Evolutionary conservation across 2,113 vertebrate genomes (phyloP).

Genomic region (Sinocyclocheilus anshuiensis): DNA sequence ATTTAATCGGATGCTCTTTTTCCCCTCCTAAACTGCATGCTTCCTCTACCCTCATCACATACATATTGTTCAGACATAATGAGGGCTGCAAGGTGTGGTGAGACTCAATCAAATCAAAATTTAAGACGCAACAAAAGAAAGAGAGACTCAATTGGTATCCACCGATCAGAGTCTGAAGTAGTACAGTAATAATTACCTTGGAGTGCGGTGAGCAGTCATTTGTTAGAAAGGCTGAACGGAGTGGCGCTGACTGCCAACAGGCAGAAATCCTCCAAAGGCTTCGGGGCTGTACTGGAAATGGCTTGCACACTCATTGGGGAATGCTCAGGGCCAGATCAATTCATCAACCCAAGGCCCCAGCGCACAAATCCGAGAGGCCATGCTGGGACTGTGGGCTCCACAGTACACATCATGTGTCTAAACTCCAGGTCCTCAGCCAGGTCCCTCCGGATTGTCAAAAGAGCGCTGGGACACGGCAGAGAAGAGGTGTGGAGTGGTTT

Average conservation of each 20-base stretch:
- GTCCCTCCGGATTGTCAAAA: conserved; percentile 16
- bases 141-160: conserved; percentile 28
- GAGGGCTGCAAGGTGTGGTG: conserved; percentile 30
- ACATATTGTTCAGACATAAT: conserved; percentile 44
- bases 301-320: conserved; percentile 71
- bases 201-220: conserved; percentile 58
- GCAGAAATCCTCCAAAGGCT: conserved; percentile 72
- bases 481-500: conserved; percentile 27
- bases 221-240: conserved; percentile 60
- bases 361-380: conserved; percentile 68
- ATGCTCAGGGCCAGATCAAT: conserved; percentile 77
- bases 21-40: not conserved
- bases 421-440: conserved; percentile 61
- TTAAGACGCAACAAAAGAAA: conserved; percentile 38
- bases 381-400: conserved; percentile 66
- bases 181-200: conserved; percentile 59
- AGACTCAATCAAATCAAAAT: conserved; percentile 49
- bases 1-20: conserved; percentile 24
- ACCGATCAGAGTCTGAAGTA: conserved; percentile 38
- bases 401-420: conserved; percentile 69
- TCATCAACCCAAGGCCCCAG: conserved; percentile 75
- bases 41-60: conserved; percentile 32
- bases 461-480: conserved; percentile 14
- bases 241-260: conserved; percentile 61
- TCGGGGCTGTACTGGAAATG: conserved; percentile 68